Base-by-base conservation (phyloP, 2,113 vertebrate genomes). In the Clarias gariepinus region DNA sequence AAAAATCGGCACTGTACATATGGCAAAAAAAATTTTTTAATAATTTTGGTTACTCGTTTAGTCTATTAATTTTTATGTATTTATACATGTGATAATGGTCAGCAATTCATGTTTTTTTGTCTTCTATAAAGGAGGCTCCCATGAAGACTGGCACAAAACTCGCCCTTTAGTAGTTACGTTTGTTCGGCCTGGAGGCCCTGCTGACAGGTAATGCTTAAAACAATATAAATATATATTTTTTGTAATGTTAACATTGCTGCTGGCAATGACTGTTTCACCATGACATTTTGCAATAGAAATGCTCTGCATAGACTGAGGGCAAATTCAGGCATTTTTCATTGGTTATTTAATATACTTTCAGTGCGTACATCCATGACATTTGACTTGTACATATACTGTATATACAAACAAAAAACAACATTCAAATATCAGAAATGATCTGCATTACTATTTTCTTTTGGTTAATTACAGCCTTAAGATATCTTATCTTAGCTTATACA, bases 71-170 rank as follows among this genome's bases (percentile, higher is more conserved):
- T 53, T 77, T 73, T 25, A 4, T 30, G 9, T 73, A 23, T 73
- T 41, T 10, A 36, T 73, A 41, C 8, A 47, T 47, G 41, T 11
- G 10, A 25, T n/a, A 25, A 76, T 0, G 23, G 21, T 12, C 19
- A 66, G 30, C 25, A 61, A 15, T 41, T 21, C 25, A 3, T 82
- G 80, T 53, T 52, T 74, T 78, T 55, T 28, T 82, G 25, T 85
- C 19, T 63, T 91, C 88, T 77, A 0, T 93, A 2, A 91, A 97
- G 96, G 96, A 84, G 98, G 98, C 13, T 95, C 95, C 69, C 97
- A 99, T 4, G 98, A 99, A 88, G 97, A 99, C 81, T 96, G 96
- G 95, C 96, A 97, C 93, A 99, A 97, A 91, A 96, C 97, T 19
- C 96, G 98, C 68, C 97, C 98, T 0, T 92, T 99, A 18, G 97